A percentile compares a stretch with the other conserved stretches of the same genome.
phyloP scores from a whole-genome alignment of 2,113 vertebrate species.

The Colossoma macropomum region DNA sequence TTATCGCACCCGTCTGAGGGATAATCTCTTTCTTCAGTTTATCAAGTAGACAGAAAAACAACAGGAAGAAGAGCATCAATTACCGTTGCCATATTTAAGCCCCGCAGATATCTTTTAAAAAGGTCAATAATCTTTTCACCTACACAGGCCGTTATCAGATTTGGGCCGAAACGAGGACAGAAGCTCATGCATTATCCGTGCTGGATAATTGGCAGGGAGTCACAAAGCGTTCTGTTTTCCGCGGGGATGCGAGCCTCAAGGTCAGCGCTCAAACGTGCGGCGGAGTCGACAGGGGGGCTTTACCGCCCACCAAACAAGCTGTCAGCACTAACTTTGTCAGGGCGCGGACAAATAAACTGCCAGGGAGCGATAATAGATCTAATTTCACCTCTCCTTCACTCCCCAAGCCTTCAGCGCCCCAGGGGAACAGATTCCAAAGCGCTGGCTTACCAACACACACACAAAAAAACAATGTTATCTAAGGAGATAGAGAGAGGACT shows the following conservation, averaged over 20 bases:
- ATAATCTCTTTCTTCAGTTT: slow-evolving; percentile 83
- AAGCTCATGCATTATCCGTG: slow-evolving; percentile 88
- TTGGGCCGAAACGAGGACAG: slow-evolving; percentile 83
- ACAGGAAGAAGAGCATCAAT: slow-evolving; percentile 84
- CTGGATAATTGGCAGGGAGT: slow-evolving; percentile 82
- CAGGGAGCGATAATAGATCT: slow-evolving; percentile 89
- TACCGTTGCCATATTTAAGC: slow-evolving; percentile 83
- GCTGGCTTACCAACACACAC: slow-evolving; percentile 76
- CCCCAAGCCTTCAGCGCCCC: slow-evolving; percentile 67
- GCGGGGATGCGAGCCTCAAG: slow-evolving; percentile 85
- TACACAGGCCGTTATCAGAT: slow-evolving; percentile 89
- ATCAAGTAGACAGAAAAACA: slow-evolving; percentile 72
- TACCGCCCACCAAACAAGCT: slow-evolving; percentile 90
- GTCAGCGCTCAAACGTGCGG: slow-evolving; percentile 83
- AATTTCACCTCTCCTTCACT: slow-evolving; percentile 72
- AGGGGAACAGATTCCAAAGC: slow-evolving; percentile 73
- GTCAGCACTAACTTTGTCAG: slow-evolving; percentile 93
- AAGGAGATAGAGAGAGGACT: slow-evolving; percentile 75
- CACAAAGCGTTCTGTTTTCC: slow-evolving; percentile 83
- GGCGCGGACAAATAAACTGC: slow-evolving; percentile 91
- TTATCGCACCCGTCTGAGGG: slow-evolving; percentile 62
- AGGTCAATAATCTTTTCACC: slow-evolving; percentile 95
- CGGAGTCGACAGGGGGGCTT: slow-evolving; percentile 82
- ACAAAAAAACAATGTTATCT: slow-evolving; percentile 75
- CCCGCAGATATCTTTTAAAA: slow-evolving; percentile 85